These are phyloP conservation scores for Hypsibius dujardini DNA, from an alignment of 1,140 invertebrate genomes.

Conservation along the genomic window DNA sequence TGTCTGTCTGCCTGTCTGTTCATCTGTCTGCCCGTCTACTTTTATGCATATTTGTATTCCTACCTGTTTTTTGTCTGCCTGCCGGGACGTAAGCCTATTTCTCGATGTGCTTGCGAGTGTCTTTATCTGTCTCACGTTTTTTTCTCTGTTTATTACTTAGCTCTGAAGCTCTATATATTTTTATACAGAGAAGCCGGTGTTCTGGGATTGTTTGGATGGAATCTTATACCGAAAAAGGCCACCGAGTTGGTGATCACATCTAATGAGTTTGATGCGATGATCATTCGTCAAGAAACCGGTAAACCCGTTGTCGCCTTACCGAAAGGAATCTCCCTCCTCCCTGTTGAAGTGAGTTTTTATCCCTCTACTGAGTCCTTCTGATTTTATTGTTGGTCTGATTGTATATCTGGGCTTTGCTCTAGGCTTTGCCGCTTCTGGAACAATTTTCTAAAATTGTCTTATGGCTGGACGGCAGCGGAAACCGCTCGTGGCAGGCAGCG, in stretches of 20 bases:
- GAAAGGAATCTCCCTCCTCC: conserved; percentile 28
- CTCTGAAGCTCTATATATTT: conserved; percentile 14
- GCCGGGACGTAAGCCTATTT: no score
- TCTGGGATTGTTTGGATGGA: conserved; percentile 30
- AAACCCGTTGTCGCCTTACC: conserved; percentile 30
- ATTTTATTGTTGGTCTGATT: conserved; percentile 9
- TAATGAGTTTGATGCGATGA: conserved; percentile 32
- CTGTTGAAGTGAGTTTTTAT: conserved; percentile 28
- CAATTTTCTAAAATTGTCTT: conserved; percentile 53
- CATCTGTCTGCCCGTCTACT: no score
- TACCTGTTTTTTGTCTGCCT: no score
- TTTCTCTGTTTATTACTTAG: neutral
- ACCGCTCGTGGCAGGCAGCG: conserved; percentile 50
- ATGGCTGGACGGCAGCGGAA: conserved; percentile 58
- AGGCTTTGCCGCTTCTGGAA: conserved; percentile 55
- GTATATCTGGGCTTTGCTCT: no score
- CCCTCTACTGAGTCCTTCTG: conserved; percentile 21
- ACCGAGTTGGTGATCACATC: conserved; percentile 31
- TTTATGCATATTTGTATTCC: no score
- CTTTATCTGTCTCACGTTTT: neutral
- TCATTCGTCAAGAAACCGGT: conserved; percentile 30
- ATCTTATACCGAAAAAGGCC: conserved; percentile 22
- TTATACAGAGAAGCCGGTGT: conserved; percentile 20
- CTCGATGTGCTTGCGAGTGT: no score
- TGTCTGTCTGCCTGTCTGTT: no score